Percentiles rank a stretch among this genome's conserved stretches.
phyloP scores from a whole-genome alignment of 2,113 vertebrate species.

The Geococcyx californianus region DNA sequence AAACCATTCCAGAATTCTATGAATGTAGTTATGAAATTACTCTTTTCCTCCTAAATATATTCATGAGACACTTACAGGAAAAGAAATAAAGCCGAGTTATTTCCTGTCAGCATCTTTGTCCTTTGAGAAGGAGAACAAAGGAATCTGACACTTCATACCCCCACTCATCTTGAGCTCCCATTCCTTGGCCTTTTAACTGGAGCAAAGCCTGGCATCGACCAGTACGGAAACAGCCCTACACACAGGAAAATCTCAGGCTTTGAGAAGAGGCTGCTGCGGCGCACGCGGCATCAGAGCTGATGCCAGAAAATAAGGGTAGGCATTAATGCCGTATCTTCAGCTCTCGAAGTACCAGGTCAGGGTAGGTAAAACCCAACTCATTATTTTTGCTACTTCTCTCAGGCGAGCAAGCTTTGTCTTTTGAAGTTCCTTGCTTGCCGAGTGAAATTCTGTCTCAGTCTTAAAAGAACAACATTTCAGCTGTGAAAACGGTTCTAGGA shows the following conservation, averaged over 20 bases:
- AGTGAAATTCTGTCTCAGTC: neutral
- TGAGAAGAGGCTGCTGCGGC: neutral
- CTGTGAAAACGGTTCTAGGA: neutral
- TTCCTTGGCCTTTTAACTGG: neutral
- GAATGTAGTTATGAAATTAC: neutral
- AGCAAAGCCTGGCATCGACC: neutral
- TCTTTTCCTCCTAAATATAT: slow-evolving; percentile 39
- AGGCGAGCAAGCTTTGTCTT: neutral
- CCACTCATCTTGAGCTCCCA: neutral
- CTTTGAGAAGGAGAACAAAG: slow-evolving; percentile 30
- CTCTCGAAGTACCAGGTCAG: neutral
- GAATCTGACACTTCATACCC: neutral
- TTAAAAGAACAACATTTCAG: neutral
- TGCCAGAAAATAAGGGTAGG: neutral
- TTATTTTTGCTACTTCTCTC: neutral
- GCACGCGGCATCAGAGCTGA: neutral
- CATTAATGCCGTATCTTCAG: neutral
- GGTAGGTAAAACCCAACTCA: neutral
- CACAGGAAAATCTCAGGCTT: neutral
- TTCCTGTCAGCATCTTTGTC: slow-evolving; percentile 21
- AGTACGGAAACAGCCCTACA: neutral
- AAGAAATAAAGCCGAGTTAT: slow-evolving; percentile 32
- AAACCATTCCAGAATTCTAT: too few species aligned
- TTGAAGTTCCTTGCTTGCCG: neutral
- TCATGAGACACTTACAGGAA: slow-evolving; percentile 36